Evolutionary conservation across 2,888 invertebrate genomes (phyloP), one percentile per base, ranked within the genome.

Genomic region (Drosophila anceps): DNA sequence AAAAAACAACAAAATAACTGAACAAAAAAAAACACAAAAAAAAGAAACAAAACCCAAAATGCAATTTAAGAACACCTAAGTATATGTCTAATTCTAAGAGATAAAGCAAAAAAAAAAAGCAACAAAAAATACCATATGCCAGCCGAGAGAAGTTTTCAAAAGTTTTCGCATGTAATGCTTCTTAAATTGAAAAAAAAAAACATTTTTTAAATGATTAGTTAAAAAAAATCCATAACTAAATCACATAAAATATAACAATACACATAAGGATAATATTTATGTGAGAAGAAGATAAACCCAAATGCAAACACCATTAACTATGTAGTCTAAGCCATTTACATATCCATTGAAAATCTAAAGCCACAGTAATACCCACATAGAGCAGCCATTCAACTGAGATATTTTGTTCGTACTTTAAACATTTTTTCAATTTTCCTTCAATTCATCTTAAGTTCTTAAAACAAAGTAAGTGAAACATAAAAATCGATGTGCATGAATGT

Each of bases 321-420:
- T 51, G 50, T 89, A 89, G 84, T 80, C 72, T 89, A 87, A 85
- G 84, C 74, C 82, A 82, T 82, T 82, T 73, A 85, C 84, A 85
- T 85, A 85, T 85, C 89, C 84, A 84, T 75, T 80, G 46, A 69
- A 62, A 46, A 59, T 35, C 41, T 15, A 31, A 39, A 51, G 10
- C 35, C 15, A 53, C 35, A 54, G 33, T 41, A 51, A 35, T 53
- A 62, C 68, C 63, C 43, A 59, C 37, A 31, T 35, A 54, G 41
- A 53, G 48, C 83, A 84, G 82, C 84, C 87, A 84, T 82, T 73
- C 75, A 57, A 82, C 89, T 85, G 89, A 89, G 89, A 89, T 89
- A 79, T 75, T 69, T 65, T 70, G 73, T 79, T 33, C 12, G 60
- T 31, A 33, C 39, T 48, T 51, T 44, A 35, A 24, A 24, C 39